Conservation (phyloP, 1,140 invertebrate species). For the Lepidostoma basale region DNA sequence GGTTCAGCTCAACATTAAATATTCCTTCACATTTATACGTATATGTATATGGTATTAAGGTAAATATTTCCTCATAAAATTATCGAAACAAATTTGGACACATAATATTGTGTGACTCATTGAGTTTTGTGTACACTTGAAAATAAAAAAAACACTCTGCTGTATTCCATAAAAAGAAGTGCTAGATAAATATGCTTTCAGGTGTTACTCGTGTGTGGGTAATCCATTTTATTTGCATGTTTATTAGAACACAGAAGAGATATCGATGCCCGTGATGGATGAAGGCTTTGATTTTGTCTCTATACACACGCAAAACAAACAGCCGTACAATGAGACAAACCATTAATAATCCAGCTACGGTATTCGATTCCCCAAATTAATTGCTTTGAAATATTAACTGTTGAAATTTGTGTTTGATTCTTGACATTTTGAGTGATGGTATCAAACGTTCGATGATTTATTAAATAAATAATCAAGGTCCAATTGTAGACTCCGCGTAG, state of each 20-base stretch:
- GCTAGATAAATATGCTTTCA: no score
- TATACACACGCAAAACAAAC: slow-evolving; percentile 17
- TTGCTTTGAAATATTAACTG: slow-evolving; percentile 23
- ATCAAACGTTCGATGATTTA: slow-evolving; percentile 22
- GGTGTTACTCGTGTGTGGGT: no score
- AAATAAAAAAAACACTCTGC: no score
- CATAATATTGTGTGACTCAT: no score
- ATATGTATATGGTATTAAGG: no score
- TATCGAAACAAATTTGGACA: no score
- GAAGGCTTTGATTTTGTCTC: neutral
- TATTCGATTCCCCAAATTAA: slow-evolving; percentile 16
- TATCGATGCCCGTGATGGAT: neutral
- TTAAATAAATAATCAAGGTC: slow-evolving; percentile 15
- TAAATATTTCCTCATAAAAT: no score
- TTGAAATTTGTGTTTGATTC: slow-evolving; percentile 20
- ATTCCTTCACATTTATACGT: no score
- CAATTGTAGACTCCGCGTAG: neutral
- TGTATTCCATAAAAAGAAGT: no score
- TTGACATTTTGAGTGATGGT: slow-evolving; percentile 7
- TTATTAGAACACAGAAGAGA: slow-evolving; percentile 2
- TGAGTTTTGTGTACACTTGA: no score
- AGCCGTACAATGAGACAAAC: slow-evolving; percentile 3
- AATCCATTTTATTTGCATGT: slow-evolving; percentile 2
- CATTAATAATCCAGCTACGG: slow-evolving; percentile 12
- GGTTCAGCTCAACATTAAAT: no score